phyloP scores from a whole-genome alignment of 2,113 vertebrate genomes.

The Heliornis fulica region DNA sequence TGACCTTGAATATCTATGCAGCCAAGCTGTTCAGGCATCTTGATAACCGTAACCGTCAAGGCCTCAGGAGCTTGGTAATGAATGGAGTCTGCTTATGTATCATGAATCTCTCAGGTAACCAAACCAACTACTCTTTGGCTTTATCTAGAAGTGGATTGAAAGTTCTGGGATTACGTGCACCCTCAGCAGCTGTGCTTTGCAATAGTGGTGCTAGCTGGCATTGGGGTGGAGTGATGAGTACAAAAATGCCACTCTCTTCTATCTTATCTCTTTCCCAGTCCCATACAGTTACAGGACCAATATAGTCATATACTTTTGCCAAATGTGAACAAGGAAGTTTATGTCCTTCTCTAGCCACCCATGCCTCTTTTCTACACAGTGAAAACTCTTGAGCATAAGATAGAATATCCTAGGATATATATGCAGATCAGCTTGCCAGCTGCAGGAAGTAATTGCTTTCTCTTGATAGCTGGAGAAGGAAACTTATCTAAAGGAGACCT shows the following conservation, averaged over 20 bases:
- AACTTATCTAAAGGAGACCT: not conserved
- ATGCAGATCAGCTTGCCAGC: not conserved
- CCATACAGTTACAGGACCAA: not conserved
- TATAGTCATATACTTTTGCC: not conserved
- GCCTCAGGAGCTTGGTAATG: constrained; percentile 15
- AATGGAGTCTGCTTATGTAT: not conserved
- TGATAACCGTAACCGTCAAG: not conserved
- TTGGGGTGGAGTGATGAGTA: not conserved
- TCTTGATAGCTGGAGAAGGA: not conserved
- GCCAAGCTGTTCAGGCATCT: constrained; percentile 31
- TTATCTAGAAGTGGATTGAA: not conserved
- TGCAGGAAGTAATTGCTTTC: not conserved
- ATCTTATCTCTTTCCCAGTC: not conserved
- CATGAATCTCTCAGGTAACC: constrained; percentile 58
- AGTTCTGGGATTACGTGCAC: not conserved
- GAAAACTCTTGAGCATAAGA: not conserved
- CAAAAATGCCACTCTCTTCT: not conserved
- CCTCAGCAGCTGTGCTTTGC: not conserved
- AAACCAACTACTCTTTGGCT: not conserved
- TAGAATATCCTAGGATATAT: not conserved
- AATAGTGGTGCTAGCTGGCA: not conserved
- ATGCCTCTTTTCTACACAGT: not conserved
- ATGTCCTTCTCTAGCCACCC: not conserved
- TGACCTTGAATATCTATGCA: constrained; percentile 46
- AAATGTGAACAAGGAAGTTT: not conserved